Conservation (phyloP, 1,140 invertebrate species). For the Aphelenchoides fujianensis region DNA sequence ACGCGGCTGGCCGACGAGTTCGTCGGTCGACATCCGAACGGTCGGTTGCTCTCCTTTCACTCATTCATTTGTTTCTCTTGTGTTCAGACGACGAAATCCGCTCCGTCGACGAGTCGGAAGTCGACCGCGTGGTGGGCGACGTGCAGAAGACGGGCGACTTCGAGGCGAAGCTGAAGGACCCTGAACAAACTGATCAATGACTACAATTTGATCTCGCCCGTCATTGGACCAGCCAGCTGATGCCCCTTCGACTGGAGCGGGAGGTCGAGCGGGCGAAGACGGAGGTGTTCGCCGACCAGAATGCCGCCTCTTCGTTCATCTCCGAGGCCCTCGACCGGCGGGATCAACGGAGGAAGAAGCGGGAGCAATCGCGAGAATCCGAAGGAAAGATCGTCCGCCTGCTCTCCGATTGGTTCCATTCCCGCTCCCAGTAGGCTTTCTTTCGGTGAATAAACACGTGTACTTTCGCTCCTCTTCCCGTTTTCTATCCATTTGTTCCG, state of each 20-base stretch:
- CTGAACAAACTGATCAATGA: not conserved
- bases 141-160: not conserved
- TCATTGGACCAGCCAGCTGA: not conserved
- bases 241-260: not conserved
- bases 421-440: too few species aligned
- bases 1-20: not conserved
- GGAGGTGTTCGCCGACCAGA: not conserved
- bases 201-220: constrained; percentile 4
- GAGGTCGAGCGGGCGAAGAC: not conserved
- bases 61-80: not conserved
- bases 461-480: too few species aligned
- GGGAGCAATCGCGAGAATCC: not conserved
- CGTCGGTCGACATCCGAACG: not conserved
- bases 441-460: not conserved
- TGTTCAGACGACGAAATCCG: not conserved
- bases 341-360: not conserved
- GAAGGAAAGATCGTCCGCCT: not conserved
- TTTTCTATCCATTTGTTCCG: too few species aligned
- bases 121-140: not conserved
- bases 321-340: not conserved
- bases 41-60: not conserved
- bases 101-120: not conserved
- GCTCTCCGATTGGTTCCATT: not conserved
- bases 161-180: not conserved
- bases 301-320: not conserved